A percentile compares a stretch with the other conserved stretches of the same genome.
Conservation (phyloP, 2,888 invertebrate species). For the Eilema caniola region DNA sequence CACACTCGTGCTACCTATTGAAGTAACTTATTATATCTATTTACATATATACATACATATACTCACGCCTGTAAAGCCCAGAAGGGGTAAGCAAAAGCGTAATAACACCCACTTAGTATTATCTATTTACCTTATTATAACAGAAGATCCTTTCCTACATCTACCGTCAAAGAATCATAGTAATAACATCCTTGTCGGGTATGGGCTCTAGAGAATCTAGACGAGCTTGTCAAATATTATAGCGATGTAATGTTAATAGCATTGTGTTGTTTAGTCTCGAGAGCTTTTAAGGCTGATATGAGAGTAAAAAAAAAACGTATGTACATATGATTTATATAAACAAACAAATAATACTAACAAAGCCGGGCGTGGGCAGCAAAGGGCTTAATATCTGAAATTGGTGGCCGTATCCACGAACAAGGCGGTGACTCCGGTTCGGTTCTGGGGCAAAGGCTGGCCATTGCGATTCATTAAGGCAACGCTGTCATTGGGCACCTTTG, state of each 20-base stretch:
- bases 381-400: too few relatives aligned
- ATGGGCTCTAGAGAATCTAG: neutral
- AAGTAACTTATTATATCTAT: neutral
- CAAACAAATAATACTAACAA: too few relatives aligned
- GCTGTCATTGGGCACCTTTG: too few relatives aligned
- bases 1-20: neutral
- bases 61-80: too few relatives aligned
- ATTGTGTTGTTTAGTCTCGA: neutral
- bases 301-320: neutral
- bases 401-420: too few relatives aligned
- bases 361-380: too few relatives aligned
- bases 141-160: neutral
- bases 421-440: too few relatives aligned
- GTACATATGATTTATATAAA: neutral
- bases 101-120: too few relatives aligned
- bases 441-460: too few relatives aligned
- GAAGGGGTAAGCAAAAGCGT: too few relatives aligned
- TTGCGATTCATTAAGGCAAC: too few relatives aligned
- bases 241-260: neutral
- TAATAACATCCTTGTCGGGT: neutral
- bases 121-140: neutral
- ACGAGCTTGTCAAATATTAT: neutral
- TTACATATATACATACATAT: too few relatives aligned
- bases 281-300: neutral
- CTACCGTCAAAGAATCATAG: neutral